Evolutionary conservation across 2,113 vertebrate species (phyloP), one percentile per base, ranked within the genome.

Genomic region (Dicrurus megarhynchus): DNA sequence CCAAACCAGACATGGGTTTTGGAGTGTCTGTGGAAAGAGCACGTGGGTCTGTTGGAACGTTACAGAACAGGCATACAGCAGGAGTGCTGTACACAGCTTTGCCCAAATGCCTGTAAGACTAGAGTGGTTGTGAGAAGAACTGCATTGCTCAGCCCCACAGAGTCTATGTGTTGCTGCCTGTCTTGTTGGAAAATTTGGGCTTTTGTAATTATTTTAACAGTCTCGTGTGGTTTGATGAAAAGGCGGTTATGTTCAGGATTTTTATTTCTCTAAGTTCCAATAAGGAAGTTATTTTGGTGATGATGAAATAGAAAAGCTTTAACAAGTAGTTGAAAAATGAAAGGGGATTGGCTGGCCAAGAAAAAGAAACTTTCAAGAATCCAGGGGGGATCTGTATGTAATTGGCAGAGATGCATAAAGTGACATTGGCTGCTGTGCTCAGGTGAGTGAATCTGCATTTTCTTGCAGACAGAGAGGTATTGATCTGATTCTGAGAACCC

Each of bases 11-110:
- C 13, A 0, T 30, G 28, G 22, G 19, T 17, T 90, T 61, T 70
- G 23, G 22, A 4, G 23, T 2, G 15, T 23, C 18, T 22, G 0
- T 39, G 42, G 70, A 21, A 60, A 50, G 21, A 65, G 27, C 15
- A 16, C 27, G 1, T 0, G 4, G 19, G 2, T 37, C 13, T 55
- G 35, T 20, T 60, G 44, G 69, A 50, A 44, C 15, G 3, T 14
- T 16, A 6, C 33, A n/a, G n/a, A n/a, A n/a, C n/a, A n/a, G n/a
- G n/a, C n/a, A n/a, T n/a, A n/a, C n/a, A 76, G 30, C 35, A 9
- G 39, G 47, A 20, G 26, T 18, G 49, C 0, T 53, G 49, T 2
- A 19, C 26, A 3, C 24, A 61, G 46, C 32, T 65, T 74, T 77
- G 19, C 39, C 42, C 32, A 28, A 30, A 3, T 28, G 9, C 39